Evolutionary conservation across 2,888 invertebrate genomes (phyloP), one percentile per base, ranked within the genome.

Genomic region (Syrista parreyssii): DNA sequence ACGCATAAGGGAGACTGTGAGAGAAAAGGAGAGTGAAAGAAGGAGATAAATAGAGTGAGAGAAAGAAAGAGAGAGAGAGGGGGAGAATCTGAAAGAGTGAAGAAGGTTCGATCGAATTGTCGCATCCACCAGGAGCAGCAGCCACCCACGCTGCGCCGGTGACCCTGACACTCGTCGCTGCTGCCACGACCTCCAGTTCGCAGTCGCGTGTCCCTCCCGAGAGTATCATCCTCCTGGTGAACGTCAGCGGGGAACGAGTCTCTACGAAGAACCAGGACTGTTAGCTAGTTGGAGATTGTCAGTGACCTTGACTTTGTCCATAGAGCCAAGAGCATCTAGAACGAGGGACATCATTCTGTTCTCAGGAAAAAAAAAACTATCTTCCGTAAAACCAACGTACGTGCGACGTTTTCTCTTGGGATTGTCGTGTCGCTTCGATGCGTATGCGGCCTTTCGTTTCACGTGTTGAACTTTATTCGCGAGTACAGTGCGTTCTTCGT

Each of bases 141-240:
- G 40, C 15, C 40, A 55, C 83, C 84, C 83, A 76, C 79, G 83
- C 79, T 80, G 84, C 85, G 33, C 77, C 83, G 85, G 86, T 87
- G 88, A 87, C 87, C 88, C 87, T 88, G 88, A 88, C 88, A 88
- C 84, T 88, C 87, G 84, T 31, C n/a, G 15, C 73, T 76, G 76
- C 79, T 33, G 71, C 23, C 71, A 71, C 71, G 33, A 71, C 71
- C 71, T 33, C 71, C 71, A 33, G 33, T 71, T 71, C 32, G 33
- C 71, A 71, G 33, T 71, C 71, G 55, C 55, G 55, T 71, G 71
- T 71, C 4, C 71, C 71, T 32, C 69, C 0, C 40, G 40, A 40
- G 40, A 40, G 40, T 12, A 40, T 12, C 15, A 40, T 40, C 40
- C 40, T 55, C 55, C 55, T 55, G 55, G 55, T 55, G 55, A 55